Evolutionary conservation across 2,888 invertebrate species (phyloP).

Genomic region (Drosophila imparisetae): DNA sequence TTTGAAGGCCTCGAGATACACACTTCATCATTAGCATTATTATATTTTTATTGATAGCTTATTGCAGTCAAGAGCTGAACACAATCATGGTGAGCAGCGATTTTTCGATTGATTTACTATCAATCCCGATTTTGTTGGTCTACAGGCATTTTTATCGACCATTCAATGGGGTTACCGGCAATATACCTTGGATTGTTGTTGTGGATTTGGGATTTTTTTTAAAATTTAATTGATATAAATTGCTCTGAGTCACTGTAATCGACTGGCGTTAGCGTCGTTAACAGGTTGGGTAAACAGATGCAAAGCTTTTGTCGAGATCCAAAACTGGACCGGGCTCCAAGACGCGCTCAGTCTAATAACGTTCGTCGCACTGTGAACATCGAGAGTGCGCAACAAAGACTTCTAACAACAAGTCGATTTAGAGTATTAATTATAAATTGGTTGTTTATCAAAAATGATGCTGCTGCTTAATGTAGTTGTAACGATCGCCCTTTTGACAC

Average conservation of each 20-base stretch:
- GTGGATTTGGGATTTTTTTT: conserved; percentile 20
- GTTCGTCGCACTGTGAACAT: conserved; percentile 45
- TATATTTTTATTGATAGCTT: conserved; percentile 48
- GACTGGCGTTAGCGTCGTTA: no score
- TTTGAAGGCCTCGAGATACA: conserved; percentile 11
- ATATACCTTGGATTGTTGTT: background rate
- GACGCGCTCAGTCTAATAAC: conserved; percentile 67
- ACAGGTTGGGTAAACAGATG: no score
- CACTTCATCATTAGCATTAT: conserved; percentile 65
- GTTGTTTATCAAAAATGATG: conserved; percentile 35
- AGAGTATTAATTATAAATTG: background rate
- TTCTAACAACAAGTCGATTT: background rate
- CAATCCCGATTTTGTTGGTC: background rate
- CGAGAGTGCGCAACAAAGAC: conserved; percentile 21
- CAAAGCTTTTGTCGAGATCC: no score
- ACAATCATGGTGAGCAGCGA: conserved; percentile 42
- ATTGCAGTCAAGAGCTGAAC: conserved; percentile 64
- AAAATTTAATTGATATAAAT: conserved; percentile 9
- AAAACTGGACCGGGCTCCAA: conserved; percentile 5
- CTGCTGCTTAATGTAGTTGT: conserved; percentile 41
- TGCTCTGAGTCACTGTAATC: background rate
- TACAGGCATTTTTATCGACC: background rate
- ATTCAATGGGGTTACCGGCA: background rate
- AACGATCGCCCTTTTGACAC: conserved; percentile 37
- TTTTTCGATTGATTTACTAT: background rate